Evolutionary conservation across 2,888 invertebrate genomes (phyloP), one percentile per base, ranked within the genome.

Genomic region (Limnephilus lunatus): DNA sequence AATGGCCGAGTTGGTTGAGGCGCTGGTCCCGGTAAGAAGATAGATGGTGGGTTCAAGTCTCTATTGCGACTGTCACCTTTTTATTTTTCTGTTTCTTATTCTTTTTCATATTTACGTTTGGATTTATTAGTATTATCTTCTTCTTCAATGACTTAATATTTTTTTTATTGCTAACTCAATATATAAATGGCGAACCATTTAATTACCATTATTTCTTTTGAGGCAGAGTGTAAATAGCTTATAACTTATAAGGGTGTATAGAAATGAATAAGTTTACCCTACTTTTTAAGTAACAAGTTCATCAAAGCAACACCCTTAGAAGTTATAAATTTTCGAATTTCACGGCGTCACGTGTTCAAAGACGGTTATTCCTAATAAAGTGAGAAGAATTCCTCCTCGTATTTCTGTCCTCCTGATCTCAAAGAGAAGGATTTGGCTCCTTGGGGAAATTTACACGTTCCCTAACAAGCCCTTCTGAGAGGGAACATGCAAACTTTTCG

Each of bases 401-500:
- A 48, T 90, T 82, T 48, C 81, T 90, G 30, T 82, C 81, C 31
- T 68, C 25, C 81, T n/a, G 48, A 53, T 83, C 90, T 90, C 32
- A 90, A 90, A 83, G 90, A 85, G 32, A 83, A 85, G 85, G 25
- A 15, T 48, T 48, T 53, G 80, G 39, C 32, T 48, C 90, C 90
- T 90, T 90, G 48, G 90, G 90, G 90, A 90, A 83, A 90, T 83
- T 83, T 48, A 83, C 83, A 19, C 44, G 31, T 68, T 48, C 25
- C 53, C 53, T 90, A 90, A 83, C 85, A 90, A 83, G 83, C 83
- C 83, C 44, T 82, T 48, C 90, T 81, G 39, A 35, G 81, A 25
- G 44, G 81, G 30, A 44, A 81, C 89, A 90, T 48, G 82, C 15
- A 83, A 83, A 90, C 53, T 90, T 90, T 90, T 83, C 90, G 83